Conservation (phyloP, 2,797 vertebrate genomes). For the Enteromius thamalakanensis region DNA sequence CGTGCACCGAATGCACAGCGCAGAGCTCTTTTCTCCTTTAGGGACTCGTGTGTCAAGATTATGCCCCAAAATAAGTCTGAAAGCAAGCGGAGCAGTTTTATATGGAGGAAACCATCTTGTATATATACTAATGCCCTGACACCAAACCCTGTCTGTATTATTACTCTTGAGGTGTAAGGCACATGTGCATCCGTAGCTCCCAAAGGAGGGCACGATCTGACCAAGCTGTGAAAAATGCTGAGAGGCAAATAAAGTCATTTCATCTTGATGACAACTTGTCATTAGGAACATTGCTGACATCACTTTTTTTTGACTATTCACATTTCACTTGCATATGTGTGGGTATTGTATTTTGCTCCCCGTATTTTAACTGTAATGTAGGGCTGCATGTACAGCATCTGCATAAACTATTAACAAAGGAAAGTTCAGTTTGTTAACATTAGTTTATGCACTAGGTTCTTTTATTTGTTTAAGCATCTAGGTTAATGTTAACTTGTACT, state of each 20-base stretch:
- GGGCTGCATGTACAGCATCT: background rate
- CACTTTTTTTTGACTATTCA: slow-evolving; percentile 25
- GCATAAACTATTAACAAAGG: background rate
- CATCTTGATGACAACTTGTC: slow-evolving; percentile 57
- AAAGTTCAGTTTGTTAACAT: background rate
- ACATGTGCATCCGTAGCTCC: slow-evolving; percentile 42
- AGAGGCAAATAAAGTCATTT: slow-evolving; percentile 52
- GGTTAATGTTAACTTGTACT: background rate
- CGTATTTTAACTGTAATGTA: slow-evolving; percentile 29
- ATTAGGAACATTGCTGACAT: slow-evolving; percentile 53
- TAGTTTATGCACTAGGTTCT: background rate
- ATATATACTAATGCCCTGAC: slow-evolving; percentile 57
- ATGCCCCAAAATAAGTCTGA: slow-evolving; percentile 42
- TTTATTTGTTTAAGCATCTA: background rate
- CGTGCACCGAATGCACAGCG: background rate
- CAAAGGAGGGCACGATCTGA: slow-evolving; percentile 45
- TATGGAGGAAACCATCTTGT: slow-evolving; percentile 37
- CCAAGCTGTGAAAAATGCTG: slow-evolving; percentile 48
- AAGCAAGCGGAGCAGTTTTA: slow-evolving; percentile 58
- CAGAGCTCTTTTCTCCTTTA: slow-evolving; percentile 27
- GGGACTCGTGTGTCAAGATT: slow-evolving; percentile 20
- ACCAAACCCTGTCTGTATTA: slow-evolving; percentile 48
- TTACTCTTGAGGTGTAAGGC: slow-evolving; percentile 44
- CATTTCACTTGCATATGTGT: slow-evolving; percentile 15
- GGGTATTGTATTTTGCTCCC: background rate